phyloP scores from a whole-genome alignment of 2,797 vertebrate species.

The Perodicticus potto region DNA sequence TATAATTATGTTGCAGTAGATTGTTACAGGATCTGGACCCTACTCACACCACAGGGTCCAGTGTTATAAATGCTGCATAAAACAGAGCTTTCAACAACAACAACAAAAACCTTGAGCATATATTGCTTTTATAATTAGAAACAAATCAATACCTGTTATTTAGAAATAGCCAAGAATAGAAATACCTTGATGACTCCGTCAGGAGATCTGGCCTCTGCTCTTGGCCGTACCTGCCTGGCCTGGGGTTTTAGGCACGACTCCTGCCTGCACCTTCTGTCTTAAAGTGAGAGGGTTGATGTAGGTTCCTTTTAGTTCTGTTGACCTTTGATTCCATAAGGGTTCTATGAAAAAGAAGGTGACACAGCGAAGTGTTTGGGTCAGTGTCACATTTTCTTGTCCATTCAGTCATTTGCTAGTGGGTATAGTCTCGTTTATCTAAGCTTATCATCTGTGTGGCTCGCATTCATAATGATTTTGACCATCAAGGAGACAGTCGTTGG shows the following conservation, averaged over 20 bases:
- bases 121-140: constrained; percentile 58
- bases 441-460: neutral
- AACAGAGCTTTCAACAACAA: neutral
- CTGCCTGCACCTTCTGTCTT: neutral
- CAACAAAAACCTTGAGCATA: neutral
- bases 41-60: neutral
- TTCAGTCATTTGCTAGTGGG: constrained; percentile 45
- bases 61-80: neutral
- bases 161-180: constrained; percentile 5
- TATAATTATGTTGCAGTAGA: constrained; percentile 7
- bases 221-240: neutral
- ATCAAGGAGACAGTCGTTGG: neutral
- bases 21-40: constrained; percentile 5
- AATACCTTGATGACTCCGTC: neutral
- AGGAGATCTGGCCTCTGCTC: neutral
- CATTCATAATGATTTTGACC: neutral
- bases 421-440: neutral
- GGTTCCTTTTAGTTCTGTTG: neutral
- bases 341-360: constrained; percentile 10
- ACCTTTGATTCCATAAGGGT: neutral
- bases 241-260: neutral
- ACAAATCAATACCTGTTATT: constrained; percentile 18
- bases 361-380: neutral
- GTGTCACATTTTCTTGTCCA: neutral
- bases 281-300: neutral